A percentile compares a stretch with the other conserved stretches of the same genome.
phyloP scores from a whole-genome alignment of 2,113 vertebrate genomes.

The Scomber colias region DNA sequence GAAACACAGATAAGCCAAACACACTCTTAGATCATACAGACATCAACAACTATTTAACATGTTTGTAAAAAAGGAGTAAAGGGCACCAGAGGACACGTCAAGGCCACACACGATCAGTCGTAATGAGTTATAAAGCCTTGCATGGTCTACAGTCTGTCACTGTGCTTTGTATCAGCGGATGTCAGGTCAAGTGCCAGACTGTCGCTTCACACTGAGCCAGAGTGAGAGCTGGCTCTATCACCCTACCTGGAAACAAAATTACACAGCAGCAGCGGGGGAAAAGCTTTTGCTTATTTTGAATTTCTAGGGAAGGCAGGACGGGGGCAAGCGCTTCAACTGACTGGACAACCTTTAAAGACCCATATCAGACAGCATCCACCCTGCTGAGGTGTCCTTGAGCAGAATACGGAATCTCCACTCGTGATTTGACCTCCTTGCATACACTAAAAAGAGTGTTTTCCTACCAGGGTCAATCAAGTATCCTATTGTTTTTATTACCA shows the following conservation, averaged over 20 bases:
- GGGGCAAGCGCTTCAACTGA: not conserved
- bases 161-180: slow-evolving; percentile 38
- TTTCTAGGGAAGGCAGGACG: not conserved
- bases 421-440: slow-evolving; percentile 22
- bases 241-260: slow-evolving; percentile 56
- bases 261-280: slow-evolving; percentile 7
- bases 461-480: not conserved
- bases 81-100: slow-evolving; percentile 50
- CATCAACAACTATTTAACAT: not conserved
- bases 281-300: slow-evolving; percentile 24
- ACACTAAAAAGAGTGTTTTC: not conserved
- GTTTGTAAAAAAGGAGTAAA: slow-evolving; percentile 41
- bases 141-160: slow-evolving; percentile 31
- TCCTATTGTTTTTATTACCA: not conserved
- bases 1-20: not conserved
- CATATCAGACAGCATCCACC: not conserved
- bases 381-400: slow-evolving; percentile 25
- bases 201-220: slow-evolving; percentile 30
- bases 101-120: slow-evolving; percentile 64
- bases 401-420: not conserved
- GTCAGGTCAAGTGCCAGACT: slow-evolving; percentile 54
- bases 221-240: slow-evolving; percentile 46
- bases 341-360: not conserved
- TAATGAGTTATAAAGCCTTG: slow-evolving; percentile 56
- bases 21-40: slow-evolving; percentile 11